Base-by-base conservation (phyloP, 1,140 invertebrate species). In the Eupristina koningsbergeri region DNA sequence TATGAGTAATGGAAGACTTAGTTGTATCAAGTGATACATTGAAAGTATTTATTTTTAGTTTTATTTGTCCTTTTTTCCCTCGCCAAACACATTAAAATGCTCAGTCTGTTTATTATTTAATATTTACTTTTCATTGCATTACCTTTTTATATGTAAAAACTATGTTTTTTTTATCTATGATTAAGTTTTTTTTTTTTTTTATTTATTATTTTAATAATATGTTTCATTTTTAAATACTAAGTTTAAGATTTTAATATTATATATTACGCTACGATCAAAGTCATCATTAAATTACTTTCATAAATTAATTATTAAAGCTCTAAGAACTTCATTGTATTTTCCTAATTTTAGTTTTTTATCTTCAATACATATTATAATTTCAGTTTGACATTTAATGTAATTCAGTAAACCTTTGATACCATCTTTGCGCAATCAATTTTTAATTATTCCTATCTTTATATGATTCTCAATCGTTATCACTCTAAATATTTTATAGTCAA, bases 1-100 rank as follows among this genome's bases (percentile, higher is more conserved):
- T 91, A 91, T 86, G 89, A 90, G 89, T 91, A 91, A 89, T 91
- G 90, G 90, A 91, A 91, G 90, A 90, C 90, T 88, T 91, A 86
- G 87, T 87, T 89, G 90, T 89, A 90, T 90, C 87, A 87, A 87
- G 86, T 87, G 89, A 90, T 88, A 90, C 88, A 88, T 89, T 88
- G 87, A 89, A 88, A 90, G 88, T 87, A 88, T 87, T 86, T 85
- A 84, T 80, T 58, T 64, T 64, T 15, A 36, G 0, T 7, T n/a
- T 67, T 7, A 67, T 15, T 67, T 39, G 19, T 19, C 9, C 9
- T 19, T 26, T 36, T 0, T 41, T 39, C 22, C 17, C 41, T 71
- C n/a, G 0, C 19, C 19, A n/a, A 11, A 45, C 26, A 41, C 0
- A 71, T 39, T 41, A 41, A n/a, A 71, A 39, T 71, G 22, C 11